Conservation (phyloP, 2,797 vertebrate genomes). For the Poecilia picta region DNA sequence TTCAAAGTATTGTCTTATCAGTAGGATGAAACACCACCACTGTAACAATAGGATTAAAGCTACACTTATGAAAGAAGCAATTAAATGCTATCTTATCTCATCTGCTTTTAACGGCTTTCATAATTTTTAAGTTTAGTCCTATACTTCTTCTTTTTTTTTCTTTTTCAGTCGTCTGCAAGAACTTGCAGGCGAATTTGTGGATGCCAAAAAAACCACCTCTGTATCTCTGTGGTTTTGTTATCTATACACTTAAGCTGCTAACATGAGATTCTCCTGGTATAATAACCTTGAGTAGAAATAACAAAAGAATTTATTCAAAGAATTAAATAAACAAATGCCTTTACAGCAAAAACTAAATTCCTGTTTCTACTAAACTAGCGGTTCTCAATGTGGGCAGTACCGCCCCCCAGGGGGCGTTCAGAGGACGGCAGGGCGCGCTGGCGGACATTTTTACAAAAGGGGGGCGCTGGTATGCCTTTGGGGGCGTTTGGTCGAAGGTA, state of each 20-base stretch:
- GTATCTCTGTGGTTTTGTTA: slow-evolving; percentile 17
- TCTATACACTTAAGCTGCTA: background rate
- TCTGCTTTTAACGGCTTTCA: slow-evolving; percentile 70
- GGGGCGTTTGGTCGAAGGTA: no score
- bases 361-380: background rate
- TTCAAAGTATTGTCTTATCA: slow-evolving; percentile 79
- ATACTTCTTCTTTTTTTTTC: slow-evolving; percentile 21
- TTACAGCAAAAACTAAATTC: background rate
- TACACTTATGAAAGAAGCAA: slow-evolving; percentile 76
- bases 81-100: slow-evolving; percentile 81
- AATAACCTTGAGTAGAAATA: background rate
- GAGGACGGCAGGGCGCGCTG: no score
- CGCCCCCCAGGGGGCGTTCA: no score
- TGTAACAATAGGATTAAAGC: slow-evolving; percentile 81
- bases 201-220: background rate
- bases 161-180: slow-evolving; percentile 20
- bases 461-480: no score
- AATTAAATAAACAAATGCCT: background rate
- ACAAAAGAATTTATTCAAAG: background rate
- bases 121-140: slow-evolving; percentile 55
- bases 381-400: no score
- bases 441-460: no score
- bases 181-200: slow-evolving; percentile 28
- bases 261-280: background rate
- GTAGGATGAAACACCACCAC: slow-evolving; percentile 71